Base-by-base conservation (phyloP, 1,140 invertebrate species). In the Nymphalis io region DNA sequence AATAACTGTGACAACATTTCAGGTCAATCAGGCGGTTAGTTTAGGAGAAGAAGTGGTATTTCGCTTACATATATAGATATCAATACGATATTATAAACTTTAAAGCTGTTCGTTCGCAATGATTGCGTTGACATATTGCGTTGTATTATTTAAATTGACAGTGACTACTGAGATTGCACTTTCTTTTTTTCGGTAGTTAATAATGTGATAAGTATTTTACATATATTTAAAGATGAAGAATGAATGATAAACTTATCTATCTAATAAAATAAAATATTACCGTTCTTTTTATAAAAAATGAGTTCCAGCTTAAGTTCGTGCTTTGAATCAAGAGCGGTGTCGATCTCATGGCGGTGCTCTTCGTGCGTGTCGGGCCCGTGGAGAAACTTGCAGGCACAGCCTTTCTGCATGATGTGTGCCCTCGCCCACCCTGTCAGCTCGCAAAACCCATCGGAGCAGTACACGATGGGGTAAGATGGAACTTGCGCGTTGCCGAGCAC, bases 381-480 rank as follows among this genome's bases (percentile, higher is more conserved):
- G 0, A 99, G 95, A 89, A 99, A 99, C 92, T 97, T 97, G 93
- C 98, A 99, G 68, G 97, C 97, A 90, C 98, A 99, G 72, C 97
- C 96, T 87, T 98, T 98, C 92, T 98, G 98, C 97, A 98, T 98
- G 89, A 98, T 98, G 93, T 99, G 97, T 44, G 98, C 98, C 72
- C 98, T 94, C 68, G 96, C 94, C 93, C 95, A 98, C 70, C 98
- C 98, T 67, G 98, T 98, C 92, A 99, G 95, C 92, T 99, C 98
- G 89, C 97, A 98, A 93, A 99, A 99, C 60, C 98, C 98, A 94
- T 99, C 98, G 3, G 97, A 98, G 93, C 98, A 99, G 93, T 99
- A 99, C 70, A 99, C 98, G 92, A 99, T 98, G 73, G 98, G 98
- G 93, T 97, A 97, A 68, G 95, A 90, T 71, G 96, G 95, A 72